Evolutionary conservation across 2,888 invertebrate species (phyloP).

Genomic region (Incurvaria masculella): DNA sequence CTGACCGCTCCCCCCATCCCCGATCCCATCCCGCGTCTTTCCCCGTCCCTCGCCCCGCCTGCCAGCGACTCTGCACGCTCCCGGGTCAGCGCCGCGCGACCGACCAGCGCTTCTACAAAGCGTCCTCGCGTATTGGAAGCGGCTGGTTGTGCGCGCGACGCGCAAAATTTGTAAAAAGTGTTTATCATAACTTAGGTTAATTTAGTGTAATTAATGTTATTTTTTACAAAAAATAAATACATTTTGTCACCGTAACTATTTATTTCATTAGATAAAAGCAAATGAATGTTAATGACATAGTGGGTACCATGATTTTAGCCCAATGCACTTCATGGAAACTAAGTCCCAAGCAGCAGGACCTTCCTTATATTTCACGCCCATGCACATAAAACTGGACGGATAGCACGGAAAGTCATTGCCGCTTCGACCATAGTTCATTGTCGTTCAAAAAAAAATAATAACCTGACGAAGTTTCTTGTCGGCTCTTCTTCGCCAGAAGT

Average conservation of each 20-base stretch:
- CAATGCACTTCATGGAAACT: too few relatives aligned
- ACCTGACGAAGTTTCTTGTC: too few relatives aligned
- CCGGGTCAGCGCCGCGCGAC: slow-evolving; percentile 34
- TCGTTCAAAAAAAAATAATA: too few relatives aligned
- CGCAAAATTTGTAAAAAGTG: slow-evolving; percentile 16
- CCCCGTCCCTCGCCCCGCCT: slow-evolving; percentile 24
- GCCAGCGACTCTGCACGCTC: slow-evolving; percentile 38
- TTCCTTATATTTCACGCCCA: too few relatives aligned
- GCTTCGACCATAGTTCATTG: too few relatives aligned
- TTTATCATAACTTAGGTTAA: slow-evolving; percentile 28
- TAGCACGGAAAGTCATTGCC: too few relatives aligned
- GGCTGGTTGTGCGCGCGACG: slow-evolving; percentile 1
- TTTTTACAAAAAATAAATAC: slow-evolving; percentile 54
- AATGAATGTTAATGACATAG: too few relatives aligned
- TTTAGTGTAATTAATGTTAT: slow-evolving; percentile 42
- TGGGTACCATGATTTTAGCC: too few relatives aligned
- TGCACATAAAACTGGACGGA: too few relatives aligned
- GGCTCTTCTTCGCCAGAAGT: too few relatives aligned
- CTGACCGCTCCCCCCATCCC: neutral
- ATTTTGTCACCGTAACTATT: slow-evolving; percentile 50
- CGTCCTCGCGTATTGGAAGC: slow-evolving; percentile 18
- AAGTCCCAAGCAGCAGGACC: too few relatives aligned
- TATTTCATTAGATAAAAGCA: neutral
- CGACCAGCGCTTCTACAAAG: slow-evolving; percentile 41
- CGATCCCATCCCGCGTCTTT: slow-evolving; percentile 27